Evolutionary conservation across 2,113 vertebrate genomes (phyloP), one percentile per base, ranked within the genome.

Genomic region (Apistogramma diplotaenia): DNA sequence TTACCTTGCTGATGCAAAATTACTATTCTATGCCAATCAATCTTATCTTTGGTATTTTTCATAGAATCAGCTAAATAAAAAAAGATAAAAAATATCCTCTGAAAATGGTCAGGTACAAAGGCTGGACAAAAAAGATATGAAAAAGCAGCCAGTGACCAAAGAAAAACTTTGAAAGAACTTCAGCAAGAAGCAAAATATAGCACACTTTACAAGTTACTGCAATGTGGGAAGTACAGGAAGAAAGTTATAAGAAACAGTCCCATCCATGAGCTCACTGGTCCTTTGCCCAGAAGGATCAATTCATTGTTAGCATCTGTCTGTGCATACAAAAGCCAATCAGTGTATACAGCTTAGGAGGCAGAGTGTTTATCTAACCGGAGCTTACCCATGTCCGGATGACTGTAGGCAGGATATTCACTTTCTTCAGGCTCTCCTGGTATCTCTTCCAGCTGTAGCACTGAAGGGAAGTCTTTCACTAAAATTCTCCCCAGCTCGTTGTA

Each of bases 401-500:
- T 76, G 74, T 54, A 87, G 21, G 85, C 62, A 11, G 88, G 76
- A 19, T 83, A 81, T 29, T 91, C 77, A 1, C 29, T 43, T 15
- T 94, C 92, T 3, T 89, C 87, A 0, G 81, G 35, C 25, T 93
- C 89, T 78, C 37, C 86, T 16, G 82, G 51, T 6, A 65, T 67
- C 61, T 89, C 87, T 6, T 92, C 83, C 59, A 79, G 3, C 57
- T 86, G 87, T 2, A 73, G 74, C 23, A 75, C 46, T 8, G 81
- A 58, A 1, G 57, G 18, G 21, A 92, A 86, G 78, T 93, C 92
- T 75, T 92, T 93, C 49, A 91, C 82, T 55, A 95, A 74, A 54
- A 95, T 81, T 51, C 86, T 85, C 4, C 91, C 93, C 83, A 95
- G 89, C 15, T 94, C 92, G 1, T 93, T 90, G 82, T 94, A 95